Conservation (phyloP, 1,140 invertebrate genomes). For the Ctenoplectra terminalis region DNA sequence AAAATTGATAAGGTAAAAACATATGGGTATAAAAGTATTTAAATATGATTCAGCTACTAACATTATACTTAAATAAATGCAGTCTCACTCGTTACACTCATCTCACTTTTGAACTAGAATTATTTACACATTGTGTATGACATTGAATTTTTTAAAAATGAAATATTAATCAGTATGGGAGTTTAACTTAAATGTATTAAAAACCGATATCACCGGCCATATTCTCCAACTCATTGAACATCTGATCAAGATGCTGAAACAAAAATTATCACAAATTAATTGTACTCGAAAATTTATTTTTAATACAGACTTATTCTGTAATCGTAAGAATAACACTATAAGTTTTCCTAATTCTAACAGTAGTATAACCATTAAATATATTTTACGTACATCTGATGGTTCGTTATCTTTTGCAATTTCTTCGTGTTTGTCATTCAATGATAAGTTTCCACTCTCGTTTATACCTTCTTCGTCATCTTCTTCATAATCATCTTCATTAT, state of each 20-base stretch:
- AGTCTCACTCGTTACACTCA: constrained; percentile 58
- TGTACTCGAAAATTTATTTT: neutral
- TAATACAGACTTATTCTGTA: neutral
- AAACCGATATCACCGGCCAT: constrained; percentile 75
- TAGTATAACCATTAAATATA: constrained; percentile 21
- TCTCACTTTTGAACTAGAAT: constrained; percentile 47
- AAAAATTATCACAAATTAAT: constrained; percentile 50
- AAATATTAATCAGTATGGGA: constrained; percentile 20
- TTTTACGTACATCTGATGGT: constrained; percentile 69
- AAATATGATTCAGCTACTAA: constrained; percentile 45
- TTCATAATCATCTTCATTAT: constrained; percentile 68
- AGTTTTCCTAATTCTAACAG: neutral
- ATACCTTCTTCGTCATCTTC: constrained; percentile 64
- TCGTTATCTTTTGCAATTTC: constrained; percentile 45
- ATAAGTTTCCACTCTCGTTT: constrained; percentile 37
- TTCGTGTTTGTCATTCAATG: constrained; percentile 28
- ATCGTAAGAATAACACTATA: constrained; percentile 24
- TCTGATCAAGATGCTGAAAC: constrained; percentile 78
- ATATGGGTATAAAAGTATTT: constrained; percentile 59
- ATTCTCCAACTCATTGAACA: constrained; percentile 79
- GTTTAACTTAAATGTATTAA: constrained; percentile 44
- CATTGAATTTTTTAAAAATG: constrained; percentile 53
- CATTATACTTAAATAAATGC: constrained; percentile 59
- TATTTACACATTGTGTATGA: constrained; percentile 68
- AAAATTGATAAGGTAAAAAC: constrained; percentile 54